A percentile compares a stretch with the other conserved stretches of the same genome.
Conservation (phyloP, 2,888 invertebrate genomes). For the Brachypalpus laphriformis region DNA sequence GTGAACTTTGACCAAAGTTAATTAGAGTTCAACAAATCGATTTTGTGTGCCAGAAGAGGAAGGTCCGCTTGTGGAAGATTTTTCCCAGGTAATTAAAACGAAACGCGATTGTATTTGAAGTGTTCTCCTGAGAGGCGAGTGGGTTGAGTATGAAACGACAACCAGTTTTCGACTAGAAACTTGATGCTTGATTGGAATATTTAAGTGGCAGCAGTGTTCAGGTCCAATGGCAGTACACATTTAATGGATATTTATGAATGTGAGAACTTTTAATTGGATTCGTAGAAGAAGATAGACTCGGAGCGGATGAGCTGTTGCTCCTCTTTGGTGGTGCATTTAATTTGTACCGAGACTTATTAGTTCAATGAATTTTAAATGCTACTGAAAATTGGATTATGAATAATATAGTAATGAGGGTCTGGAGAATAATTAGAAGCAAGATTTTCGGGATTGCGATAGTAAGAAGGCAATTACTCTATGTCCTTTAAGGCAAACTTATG, state of each 20-base stretch:
- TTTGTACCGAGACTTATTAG: slow-evolving; percentile 38
- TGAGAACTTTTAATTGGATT: slow-evolving; percentile 65
- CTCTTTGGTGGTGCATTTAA: background rate
- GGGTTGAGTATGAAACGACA: background rate
- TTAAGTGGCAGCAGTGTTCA: slow-evolving; percentile 52
- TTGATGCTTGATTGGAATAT: slow-evolving; percentile 64
- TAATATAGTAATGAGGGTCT: slow-evolving; percentile 29
- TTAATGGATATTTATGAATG: slow-evolving; percentile 53
- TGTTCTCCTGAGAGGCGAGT: slow-evolving; percentile 9
- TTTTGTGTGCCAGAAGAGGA: slow-evolving; percentile 20
- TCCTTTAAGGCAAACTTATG: too few species aligned
- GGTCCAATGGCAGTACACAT: slow-evolving; percentile 9
- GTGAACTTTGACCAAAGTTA: slow-evolving; percentile 60
- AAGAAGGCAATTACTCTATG: background rate
- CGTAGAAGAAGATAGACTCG: slow-evolving; percentile 10
- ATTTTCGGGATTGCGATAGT: too few species aligned
- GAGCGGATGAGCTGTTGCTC: slow-evolving; percentile 1
- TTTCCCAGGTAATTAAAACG: slow-evolving; percentile 64
- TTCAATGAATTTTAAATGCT: slow-evolving; percentile 59
- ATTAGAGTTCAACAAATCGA: slow-evolving; percentile 68
- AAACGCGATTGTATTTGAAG: slow-evolving; percentile 52
- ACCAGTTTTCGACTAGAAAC: slow-evolving; percentile 21
- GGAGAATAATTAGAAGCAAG: background rate
- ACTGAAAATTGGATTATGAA: slow-evolving; percentile 49
- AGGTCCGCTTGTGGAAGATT: slow-evolving; percentile 18